A percentile compares a stretch with the other conserved stretches of the same genome.
Conservation (phyloP, 2,888 invertebrate genomes). For the Acanthosepion lycidas region DNA sequence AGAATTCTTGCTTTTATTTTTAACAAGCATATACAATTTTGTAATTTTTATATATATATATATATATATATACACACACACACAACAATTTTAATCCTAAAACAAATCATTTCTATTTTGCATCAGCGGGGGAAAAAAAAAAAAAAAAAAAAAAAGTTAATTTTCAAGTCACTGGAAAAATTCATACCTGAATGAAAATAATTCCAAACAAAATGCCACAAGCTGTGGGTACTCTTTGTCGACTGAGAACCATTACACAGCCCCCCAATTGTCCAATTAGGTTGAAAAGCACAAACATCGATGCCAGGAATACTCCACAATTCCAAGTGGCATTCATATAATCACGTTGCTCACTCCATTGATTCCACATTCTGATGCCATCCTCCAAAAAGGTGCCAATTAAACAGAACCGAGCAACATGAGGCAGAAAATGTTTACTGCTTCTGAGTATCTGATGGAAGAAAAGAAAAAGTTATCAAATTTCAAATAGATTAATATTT, state of each 20-base stretch:
- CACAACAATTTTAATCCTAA: too few relatives aligned
- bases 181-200: slow-evolving; percentile 90
- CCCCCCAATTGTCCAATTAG: slow-evolving; percentile 96
- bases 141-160: too few relatives aligned
- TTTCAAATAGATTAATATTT: neutral
- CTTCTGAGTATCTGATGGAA: slow-evolving; percentile 87
- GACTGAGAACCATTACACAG: slow-evolving; percentile 94
- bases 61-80: too few relatives aligned
- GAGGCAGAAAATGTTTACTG: slow-evolving; percentile 91
- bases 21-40: too few relatives aligned
- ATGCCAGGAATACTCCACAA: slow-evolving; percentile 94
- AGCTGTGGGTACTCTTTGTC: slow-evolving; percentile 86
- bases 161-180: neutral
- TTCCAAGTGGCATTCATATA: slow-evolving; percentile 99
- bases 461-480: slow-evolving; percentile 48
- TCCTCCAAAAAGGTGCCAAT: slow-evolving; percentile 99
- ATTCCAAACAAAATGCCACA: slow-evolving; percentile 92
- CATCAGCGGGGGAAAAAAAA: too few relatives aligned
- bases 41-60: too few relatives aligned
- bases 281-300: slow-evolving; percentile 95
- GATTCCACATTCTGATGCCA: slow-evolving; percentile 99
- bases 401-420: slow-evolving; percentile 94
- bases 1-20: too few relatives aligned
- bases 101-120: too few relatives aligned
- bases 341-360: slow-evolving; percentile 97